Base-by-base conservation (phyloP, 2,888 invertebrate genomes). In the Steinernema hermaphroditum region DNA sequence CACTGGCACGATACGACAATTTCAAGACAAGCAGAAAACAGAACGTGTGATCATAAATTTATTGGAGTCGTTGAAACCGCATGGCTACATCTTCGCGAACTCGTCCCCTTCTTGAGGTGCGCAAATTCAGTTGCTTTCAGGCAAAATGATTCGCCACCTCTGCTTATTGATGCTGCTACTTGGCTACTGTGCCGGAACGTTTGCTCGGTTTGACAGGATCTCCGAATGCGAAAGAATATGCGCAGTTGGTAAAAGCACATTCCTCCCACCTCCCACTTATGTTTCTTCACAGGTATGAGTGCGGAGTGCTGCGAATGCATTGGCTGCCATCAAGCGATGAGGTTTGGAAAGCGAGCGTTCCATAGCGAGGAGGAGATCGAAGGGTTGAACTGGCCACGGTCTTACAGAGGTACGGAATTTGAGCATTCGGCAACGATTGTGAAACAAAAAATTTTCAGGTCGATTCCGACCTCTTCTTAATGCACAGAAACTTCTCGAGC, bases 221-320 rank as follows among this genome's bases (percentile, higher is more conserved):
- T 62, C 62, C 22, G 62, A 62, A 32, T 62, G 62, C n/a, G 62
- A 62, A 27, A 62, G 62, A 62, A 62, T 24, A 62, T 62, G 62
- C 32, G 62, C 62, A 1, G 29, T 29, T 16, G 62, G 62, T 62
- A 27, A 32, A 32, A 29, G 16, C 8, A 6, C 8, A 14, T n/a
- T 62, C n/a, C 2, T 4, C 2, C 32, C 2, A 32, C 4, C 19
- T 19, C 9, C 49, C 49, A 14, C 12, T 54, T 62, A 16, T 32
- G 8, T 24, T 24, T 19, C 2, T 22, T 22, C 24, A 24, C 32
- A 62, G 62, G 62, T 2, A 62, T 62, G 62, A 62, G 32, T 32
- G 62, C 27, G 29, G 62, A 62, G 19, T 62, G 62, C 14, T 62
- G 62, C 34, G 62, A 62, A 29, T 62, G 62, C 62, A 62, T 62